Percentiles rank a stretch among this genome's conserved stretches.
These are phyloP conservation scores for Bombus picipes DNA, from an alignment of 1,140 invertebrate genomes.

Conservation along the genomic window DNA sequence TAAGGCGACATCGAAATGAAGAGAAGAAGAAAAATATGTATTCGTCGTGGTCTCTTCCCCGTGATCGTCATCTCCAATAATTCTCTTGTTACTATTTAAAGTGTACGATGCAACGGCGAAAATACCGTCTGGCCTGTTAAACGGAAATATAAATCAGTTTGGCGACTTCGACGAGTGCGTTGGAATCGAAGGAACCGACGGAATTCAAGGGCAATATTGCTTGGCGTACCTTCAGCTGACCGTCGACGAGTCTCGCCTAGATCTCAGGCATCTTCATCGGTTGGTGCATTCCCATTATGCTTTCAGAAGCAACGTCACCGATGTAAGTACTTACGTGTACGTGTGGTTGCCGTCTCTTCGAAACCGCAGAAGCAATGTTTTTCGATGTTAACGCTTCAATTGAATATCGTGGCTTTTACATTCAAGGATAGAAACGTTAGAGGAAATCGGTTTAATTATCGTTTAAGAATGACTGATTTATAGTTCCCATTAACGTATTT, in stretches of 20 bases:
- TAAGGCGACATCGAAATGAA: neutral
- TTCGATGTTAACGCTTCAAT: neutral
- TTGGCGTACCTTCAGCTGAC: slow-evolving; percentile 84
- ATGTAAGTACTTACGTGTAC: slow-evolving; percentile 84
- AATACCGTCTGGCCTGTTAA: slow-evolving; percentile 85
- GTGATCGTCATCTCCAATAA: neutral
- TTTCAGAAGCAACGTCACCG: slow-evolving; percentile 85
- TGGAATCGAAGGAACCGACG: slow-evolving; percentile 75
- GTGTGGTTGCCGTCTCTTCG: neutral
- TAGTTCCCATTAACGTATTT: neutral
- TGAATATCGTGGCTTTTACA: too few species aligned
- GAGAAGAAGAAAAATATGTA: neutral
- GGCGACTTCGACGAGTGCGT: slow-evolving; percentile 87
- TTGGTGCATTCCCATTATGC: slow-evolving; percentile 86
- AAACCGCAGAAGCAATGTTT: neutral
- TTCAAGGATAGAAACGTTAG: neutral
- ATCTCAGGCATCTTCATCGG: slow-evolving; percentile 83
- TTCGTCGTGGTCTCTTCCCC: neutral
- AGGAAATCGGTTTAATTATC: neutral
- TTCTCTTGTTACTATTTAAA: slow-evolving; percentile 63
- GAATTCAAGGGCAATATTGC: slow-evolving; percentile 85
- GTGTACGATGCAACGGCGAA: slow-evolving; percentile 86
- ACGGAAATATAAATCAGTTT: slow-evolving; percentile 86
- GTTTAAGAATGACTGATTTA: neutral
- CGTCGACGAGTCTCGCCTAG: slow-evolving; percentile 80